These are phyloP conservation scores for Kryptolebias marmoratus DNA, from an alignment of 2,113 vertebrate genomes.

Conservation along the genomic window DNA sequence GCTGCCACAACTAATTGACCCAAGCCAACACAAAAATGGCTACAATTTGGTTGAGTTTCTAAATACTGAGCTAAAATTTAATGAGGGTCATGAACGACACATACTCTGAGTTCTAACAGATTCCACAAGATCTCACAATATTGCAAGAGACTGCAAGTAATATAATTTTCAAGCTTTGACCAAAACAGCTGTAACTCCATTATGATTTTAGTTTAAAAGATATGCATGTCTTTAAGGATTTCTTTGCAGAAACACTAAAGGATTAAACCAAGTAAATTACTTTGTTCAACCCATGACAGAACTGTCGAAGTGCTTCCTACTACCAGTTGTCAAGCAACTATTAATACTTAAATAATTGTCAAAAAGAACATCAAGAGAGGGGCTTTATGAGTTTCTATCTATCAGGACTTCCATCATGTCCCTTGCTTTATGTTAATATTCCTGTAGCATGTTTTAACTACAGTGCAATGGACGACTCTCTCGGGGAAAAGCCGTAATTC, in stretches of 20 bases:
- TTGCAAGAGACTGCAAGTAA: too few relatives aligned
- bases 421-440: conserved; percentile 39
- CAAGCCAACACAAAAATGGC: too few relatives aligned
- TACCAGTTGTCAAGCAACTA: conserved; percentile 73
- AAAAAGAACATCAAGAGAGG: conserved; percentile 64
- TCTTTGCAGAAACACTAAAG: conserved; percentile 62
- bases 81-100: too few relatives aligned
- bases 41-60: too few relatives aligned
- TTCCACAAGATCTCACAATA: too few relatives aligned
- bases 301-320: conserved; percentile 71
- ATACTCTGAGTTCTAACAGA: too few relatives aligned
- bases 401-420: conserved; percentile 31
- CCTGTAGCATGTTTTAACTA: conserved; percentile 44
- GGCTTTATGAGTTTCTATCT: conserved; percentile 44
- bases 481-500: not conserved
- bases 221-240: conserved; percentile 41
- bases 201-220: not conserved
- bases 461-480: conserved; percentile 5
- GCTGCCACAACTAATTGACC: too few relatives aligned
- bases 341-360: conserved; percentile 73
- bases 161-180: too few relatives aligned
- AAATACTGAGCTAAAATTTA: too few relatives aligned
- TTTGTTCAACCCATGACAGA: conserved; percentile 78
- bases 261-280: conserved; percentile 72
- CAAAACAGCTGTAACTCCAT: too few relatives aligned